Base-by-base conservation (phyloP, 2,113 vertebrate species). In the Elanus axillaris region DNA sequence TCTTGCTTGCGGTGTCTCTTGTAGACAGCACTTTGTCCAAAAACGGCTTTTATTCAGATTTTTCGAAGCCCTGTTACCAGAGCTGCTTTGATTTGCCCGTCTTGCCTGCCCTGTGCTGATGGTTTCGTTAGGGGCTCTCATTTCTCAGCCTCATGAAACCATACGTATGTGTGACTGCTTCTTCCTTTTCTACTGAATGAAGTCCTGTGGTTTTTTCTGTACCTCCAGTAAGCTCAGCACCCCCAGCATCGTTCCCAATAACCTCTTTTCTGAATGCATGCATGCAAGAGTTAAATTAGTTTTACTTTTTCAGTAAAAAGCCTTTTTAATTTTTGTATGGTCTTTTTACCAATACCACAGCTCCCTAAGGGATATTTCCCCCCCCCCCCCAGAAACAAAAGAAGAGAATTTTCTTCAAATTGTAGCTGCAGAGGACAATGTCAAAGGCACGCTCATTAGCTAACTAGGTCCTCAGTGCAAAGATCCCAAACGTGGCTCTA, bases 341-440 rank as follows among this genome's bases (percentile, higher is more conserved):
- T 48, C 73, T 83, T 85, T 43, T 23, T 23, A 76, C 47, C 82
- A 94, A 50, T 73, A 62, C 93, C 74, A 86, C 92, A 86, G 21
- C 32, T 80, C 96, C 78, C 88, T 26, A 36, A 43, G 59, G 86
- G 56, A 25, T 56, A 7, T n/a, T n/a, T n/a, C n/a, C n/a, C n/a
- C n/a, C n/a, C n/a, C n/a, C n/a, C n/a, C n/a, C n/a, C 26, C 63
- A 80, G 87, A 94, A 96, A 92, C 82, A 96, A 92, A 88, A 86
- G 80, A 94, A 68, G 50, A 79, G 8, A 72, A 85, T 94, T 95
- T 85, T 96, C 81, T 94, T 95, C 69, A 92, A 73, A 82, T 85
- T 95, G 50, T 75, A 90, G 55, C 64, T 88, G 20, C 27, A 86
- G 47, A 96, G 50, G 76, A 91, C 95, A 80, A 93, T 93, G 79